Conservation (phyloP, 2,113 vertebrate genomes). For the Pangasianodon gigas region DNA sequence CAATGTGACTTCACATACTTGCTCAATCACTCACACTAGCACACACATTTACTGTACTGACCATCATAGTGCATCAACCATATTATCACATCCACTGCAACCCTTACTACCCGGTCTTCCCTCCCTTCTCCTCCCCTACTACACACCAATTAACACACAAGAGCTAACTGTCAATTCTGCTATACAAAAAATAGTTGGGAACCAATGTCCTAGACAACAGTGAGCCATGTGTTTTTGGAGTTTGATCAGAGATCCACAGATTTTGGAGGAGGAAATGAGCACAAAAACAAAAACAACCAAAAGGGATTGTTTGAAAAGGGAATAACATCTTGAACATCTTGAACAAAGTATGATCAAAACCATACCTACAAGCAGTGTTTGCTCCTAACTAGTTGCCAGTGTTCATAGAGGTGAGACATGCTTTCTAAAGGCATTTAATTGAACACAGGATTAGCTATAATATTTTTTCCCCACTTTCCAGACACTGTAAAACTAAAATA, state of each 20-base stretch:
- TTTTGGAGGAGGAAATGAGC: neutral
- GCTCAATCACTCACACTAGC: too few relatives aligned
- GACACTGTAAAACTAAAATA: neutral
- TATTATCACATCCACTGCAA: neutral
- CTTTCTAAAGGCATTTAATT: neutral
- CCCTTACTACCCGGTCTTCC: neutral
- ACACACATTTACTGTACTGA: neutral
- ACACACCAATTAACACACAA: neutral
- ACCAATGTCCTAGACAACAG: neutral
- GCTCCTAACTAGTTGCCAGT: neutral
- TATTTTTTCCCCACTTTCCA: neutral
- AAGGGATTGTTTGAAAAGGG: neutral
- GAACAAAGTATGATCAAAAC: neutral
- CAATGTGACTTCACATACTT: too few relatives aligned
- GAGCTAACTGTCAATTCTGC: neutral
- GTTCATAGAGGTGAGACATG: neutral
- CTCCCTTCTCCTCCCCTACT: neutral
- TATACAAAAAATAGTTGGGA: neutral
- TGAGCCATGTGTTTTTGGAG: neutral
- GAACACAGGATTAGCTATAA: neutral
- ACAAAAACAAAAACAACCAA: neutral
- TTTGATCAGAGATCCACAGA: neutral
- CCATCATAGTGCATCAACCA: neutral
- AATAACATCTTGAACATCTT: neutral
- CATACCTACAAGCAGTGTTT: neutral